Percentiles rank a stretch among this genome's conserved stretches.
phyloP scores from a whole-genome alignment of 2,888 invertebrate species.

The Gastracanthus pulcherrimus region DNA sequence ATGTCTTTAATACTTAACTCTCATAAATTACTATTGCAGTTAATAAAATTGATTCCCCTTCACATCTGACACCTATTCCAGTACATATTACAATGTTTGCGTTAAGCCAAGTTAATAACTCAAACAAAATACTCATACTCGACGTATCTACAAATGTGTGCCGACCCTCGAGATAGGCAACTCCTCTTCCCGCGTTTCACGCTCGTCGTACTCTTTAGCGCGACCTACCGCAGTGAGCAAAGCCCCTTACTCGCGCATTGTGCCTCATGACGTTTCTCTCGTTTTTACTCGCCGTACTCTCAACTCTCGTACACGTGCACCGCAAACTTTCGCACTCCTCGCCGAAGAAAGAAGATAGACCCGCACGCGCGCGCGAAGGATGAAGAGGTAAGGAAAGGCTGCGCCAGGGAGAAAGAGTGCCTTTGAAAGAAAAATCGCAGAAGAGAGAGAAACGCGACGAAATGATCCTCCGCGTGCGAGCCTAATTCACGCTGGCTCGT shows the following conservation, averaged over 20 bases:
- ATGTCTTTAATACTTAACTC: too few species aligned
- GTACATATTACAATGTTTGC: not conserved
- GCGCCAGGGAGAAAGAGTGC: not conserved
- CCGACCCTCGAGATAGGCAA: not conserved
- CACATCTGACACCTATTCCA: not conserved
- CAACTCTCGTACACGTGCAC: too few species aligned
- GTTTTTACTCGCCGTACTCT: not conserved
- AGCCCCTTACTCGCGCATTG: not conserved
- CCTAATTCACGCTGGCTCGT: slow-evolving; percentile 42
- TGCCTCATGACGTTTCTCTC: not conserved
- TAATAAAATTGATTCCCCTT: too few species aligned
- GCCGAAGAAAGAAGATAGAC: not conserved
- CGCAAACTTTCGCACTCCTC: too few species aligned
- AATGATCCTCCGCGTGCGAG: slow-evolving; percentile 30
- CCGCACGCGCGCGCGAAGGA: not conserved
- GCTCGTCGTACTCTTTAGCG: slow-evolving; percentile 5
- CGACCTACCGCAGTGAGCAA: slow-evolving; percentile 12
- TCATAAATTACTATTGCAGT: too few species aligned
- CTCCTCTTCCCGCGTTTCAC: not conserved
- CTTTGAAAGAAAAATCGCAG: not conserved
- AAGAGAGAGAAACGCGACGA: slow-evolving; percentile 1
- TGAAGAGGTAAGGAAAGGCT: slow-evolving; percentile 17
- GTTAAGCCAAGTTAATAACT: not conserved
- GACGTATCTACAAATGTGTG: not conserved
- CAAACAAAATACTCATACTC: not conserved